These are phyloP conservation scores for Oreochromis tanganicae DNA, from an alignment of 2,113 vertebrate genomes.

Conservation along the genomic window DNA sequence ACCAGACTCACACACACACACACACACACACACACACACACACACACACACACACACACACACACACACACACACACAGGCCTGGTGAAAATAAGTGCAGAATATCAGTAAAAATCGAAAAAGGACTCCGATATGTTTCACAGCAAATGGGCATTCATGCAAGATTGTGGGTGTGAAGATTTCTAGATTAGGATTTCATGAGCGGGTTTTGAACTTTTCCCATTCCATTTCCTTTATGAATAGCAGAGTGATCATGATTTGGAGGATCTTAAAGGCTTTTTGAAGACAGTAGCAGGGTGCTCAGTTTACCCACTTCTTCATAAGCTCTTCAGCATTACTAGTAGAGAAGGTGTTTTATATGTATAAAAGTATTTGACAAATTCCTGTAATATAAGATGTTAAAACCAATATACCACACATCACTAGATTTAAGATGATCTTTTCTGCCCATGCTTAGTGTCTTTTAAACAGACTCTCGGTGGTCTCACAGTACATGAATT, in stretches of 20 bases:
- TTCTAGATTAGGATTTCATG: background rate
- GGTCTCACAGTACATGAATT: background rate
- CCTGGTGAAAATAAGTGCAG: background rate
- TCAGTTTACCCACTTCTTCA: rapidly evolving
- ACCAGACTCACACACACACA: no score
- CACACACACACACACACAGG: background rate
- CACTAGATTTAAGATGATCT: background rate
- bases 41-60: no score
- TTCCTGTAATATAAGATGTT: background rate
- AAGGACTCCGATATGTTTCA: background rate
- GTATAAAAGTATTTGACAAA: background rate
- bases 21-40: no score
- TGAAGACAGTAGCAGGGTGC: background rate
- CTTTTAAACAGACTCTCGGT: background rate
- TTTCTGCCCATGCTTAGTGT: background rate
- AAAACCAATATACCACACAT: background rate
- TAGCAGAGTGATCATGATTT: rapidly evolving
- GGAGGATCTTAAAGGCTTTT: rapidly evolving
- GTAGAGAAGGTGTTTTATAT: rapidly evolving
- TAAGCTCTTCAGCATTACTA: background rate
- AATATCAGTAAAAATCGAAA: rapidly evolving
- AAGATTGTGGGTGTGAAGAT: background rate
- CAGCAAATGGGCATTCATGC: background rate
- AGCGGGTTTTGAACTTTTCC: rapidly evolving
- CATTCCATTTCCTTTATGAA: background rate